Conservation (phyloP, 2,113 vertebrate genomes). For the Siphamia tubifer region DNA sequence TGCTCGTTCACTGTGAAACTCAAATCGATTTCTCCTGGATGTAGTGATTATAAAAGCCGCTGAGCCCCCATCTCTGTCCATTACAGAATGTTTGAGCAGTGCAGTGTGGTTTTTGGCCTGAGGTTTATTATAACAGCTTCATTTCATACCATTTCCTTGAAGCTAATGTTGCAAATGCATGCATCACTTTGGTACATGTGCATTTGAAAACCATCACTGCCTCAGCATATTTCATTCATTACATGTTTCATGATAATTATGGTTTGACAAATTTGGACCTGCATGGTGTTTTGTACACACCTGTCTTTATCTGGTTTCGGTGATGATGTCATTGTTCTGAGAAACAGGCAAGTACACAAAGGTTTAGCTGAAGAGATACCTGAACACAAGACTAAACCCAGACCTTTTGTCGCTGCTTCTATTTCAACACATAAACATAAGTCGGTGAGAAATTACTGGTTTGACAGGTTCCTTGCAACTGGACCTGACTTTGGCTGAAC, state of each 20-base stretch:
- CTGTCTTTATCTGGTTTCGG: not conserved
- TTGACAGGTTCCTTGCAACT: constrained; percentile 32
- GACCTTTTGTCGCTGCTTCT: constrained; percentile 34
- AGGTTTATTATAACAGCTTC: not conserved
- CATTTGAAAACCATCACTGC: too few relatives aligned
- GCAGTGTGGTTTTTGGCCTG: constrained; percentile 1
- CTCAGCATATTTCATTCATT: not conserved
- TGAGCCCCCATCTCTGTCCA: not conserved
- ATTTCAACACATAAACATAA: constrained; percentile 40
- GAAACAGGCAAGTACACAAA: constrained; percentile 21
- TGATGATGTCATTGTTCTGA: constrained; percentile 3
- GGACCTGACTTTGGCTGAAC: constrained; percentile 39
- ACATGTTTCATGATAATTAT: not conserved
- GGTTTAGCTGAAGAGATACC: not conserved
- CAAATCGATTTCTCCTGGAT: constrained; percentile 23
- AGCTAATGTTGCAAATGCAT: not conserved
- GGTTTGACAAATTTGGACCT: not conserved
- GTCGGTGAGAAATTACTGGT: constrained; percentile 16
- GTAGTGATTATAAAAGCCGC: constrained; percentile 12
- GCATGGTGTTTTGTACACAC: not conserved
- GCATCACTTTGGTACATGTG: not conserved
- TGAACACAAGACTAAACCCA: not conserved
- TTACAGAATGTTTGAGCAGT: not conserved
- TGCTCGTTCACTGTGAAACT: not conserved
- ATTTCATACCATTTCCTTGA: not conserved